Conservation (phyloP, 37 sponge, comb jelly and placozoan genomes). For the Theonella swinhoei region DNA sequence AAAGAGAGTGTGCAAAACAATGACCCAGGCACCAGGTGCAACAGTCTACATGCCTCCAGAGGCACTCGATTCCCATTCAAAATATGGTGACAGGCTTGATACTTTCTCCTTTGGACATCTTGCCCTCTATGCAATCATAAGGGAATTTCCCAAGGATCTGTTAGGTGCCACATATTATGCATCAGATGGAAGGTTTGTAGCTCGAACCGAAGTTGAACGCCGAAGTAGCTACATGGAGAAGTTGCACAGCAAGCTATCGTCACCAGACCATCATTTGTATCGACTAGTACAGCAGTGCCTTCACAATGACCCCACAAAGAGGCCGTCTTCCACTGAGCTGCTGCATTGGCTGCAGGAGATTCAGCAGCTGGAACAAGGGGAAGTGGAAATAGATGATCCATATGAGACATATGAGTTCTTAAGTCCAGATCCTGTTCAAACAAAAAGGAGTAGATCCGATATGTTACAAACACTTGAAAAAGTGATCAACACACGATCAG, state of each 20-base stretch:
- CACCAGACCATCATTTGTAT: background rate
- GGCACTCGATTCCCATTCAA: background rate
- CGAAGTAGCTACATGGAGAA: conserved; percentile 4
- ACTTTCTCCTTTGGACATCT: conserved; percentile 38
- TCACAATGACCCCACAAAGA: background rate
- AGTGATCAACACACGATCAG: no score
- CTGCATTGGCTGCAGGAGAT: background rate
- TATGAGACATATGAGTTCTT: no score
- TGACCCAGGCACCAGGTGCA: conserved; percentile 13
- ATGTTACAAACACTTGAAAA: no score
- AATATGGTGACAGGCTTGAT: conserved; percentile 5
- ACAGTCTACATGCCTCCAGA: conserved; percentile 29
- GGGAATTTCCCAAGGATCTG: conserved; percentile 6
- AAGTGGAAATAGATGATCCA: no score
- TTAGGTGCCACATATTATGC: conserved; percentile 15
- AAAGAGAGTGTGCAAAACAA: background rate
- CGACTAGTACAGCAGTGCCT: conserved; percentile 2
- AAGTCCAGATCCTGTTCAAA: no score
- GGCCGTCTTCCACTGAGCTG: background rate
- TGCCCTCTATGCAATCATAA: background rate
- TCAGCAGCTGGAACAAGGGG: background rate
- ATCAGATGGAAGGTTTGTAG: background rate
- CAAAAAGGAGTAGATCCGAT: no score
- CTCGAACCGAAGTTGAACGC: conserved; percentile 25
- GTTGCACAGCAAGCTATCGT: background rate